These are phyloP conservation scores for Anneissia japonica DNA, from an alignment of 35 echinoderm and acorn worm genomes.

Conservation along the genomic window DNA sequence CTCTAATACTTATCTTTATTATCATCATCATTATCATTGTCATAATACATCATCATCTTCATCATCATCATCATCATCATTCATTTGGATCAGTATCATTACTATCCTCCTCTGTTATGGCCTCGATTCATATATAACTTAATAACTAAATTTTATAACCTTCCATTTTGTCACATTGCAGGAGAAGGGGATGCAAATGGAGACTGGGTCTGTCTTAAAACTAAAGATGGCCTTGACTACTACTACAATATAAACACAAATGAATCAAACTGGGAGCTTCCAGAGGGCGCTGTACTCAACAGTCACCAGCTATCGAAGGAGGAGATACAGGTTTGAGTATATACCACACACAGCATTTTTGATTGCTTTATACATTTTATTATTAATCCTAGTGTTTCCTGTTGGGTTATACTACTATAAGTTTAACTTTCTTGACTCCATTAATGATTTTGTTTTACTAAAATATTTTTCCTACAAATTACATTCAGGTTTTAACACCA, in stretches of 20 bases:
- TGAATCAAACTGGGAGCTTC: constrained; percentile 70
- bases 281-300: constrained; percentile 49
- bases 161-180: no score
- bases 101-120: background rate
- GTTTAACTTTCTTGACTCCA: background rate
- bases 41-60: no score
- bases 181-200: constrained; percentile 61
- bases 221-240: constrained; percentile 49
- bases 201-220: constrained; percentile 62
- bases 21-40: no score
- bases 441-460: no score
- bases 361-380: background rate
- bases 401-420: background rate
- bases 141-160: background rate
- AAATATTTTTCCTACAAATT: no score
- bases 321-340: constrained; percentile 68
- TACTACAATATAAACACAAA: constrained; percentile 83
- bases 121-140: no score
- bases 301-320: constrained; percentile 71
- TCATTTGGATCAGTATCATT: background rate
- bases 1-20: no score
- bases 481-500: no score
- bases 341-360: background rate
- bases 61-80: no score
- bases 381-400: background rate